Percentiles rank a stretch among this genome's conserved stretches.
phyloP scores from a whole-genome alignment of 2,888 invertebrate species.

The Pharmacophagus antenor region DNA sequence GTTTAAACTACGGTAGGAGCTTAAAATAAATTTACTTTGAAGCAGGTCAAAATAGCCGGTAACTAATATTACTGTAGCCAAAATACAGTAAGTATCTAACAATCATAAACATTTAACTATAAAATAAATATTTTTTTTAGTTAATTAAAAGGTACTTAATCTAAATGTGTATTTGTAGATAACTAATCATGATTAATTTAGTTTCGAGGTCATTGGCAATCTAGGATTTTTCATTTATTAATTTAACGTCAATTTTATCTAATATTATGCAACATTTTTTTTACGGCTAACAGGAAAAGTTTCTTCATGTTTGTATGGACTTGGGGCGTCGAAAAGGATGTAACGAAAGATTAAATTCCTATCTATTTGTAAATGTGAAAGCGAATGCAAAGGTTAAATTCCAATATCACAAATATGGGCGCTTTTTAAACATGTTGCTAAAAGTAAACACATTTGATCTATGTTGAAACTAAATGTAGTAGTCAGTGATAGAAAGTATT shows the following conservation, averaged over 20 bases:
- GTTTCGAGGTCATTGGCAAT: constrained; percentile 24
- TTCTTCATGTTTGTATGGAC: no score
- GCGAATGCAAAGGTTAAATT: no score
- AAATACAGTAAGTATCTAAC: constrained; percentile 23
- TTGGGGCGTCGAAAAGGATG: no score
- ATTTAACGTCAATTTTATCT: not conserved
- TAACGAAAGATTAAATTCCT: no score
- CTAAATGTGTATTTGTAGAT: constrained; percentile 38
- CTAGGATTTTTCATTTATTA: constrained; percentile 1
- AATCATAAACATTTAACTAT: constrained; percentile 7
- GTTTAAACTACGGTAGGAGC: constrained; percentile 61
- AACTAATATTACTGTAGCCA: constrained; percentile 35
- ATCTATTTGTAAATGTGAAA: no score
- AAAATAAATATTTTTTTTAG: not conserved
- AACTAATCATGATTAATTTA: constrained; percentile 50
- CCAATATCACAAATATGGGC: no score
- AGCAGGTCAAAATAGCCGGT: constrained; percentile 43
- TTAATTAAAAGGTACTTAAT: constrained; percentile 18
- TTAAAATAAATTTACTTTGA: constrained; percentile 67
- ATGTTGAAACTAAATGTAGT: no score
- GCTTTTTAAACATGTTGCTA: no score
- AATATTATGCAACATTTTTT: not conserved
- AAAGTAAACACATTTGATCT: no score
- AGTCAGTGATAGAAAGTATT: no score
- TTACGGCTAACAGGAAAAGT: no score